These are phyloP conservation scores for Matsumurasca onukii DNA, from an alignment of 1,140 invertebrate genomes.

Conservation along the genomic window DNA sequence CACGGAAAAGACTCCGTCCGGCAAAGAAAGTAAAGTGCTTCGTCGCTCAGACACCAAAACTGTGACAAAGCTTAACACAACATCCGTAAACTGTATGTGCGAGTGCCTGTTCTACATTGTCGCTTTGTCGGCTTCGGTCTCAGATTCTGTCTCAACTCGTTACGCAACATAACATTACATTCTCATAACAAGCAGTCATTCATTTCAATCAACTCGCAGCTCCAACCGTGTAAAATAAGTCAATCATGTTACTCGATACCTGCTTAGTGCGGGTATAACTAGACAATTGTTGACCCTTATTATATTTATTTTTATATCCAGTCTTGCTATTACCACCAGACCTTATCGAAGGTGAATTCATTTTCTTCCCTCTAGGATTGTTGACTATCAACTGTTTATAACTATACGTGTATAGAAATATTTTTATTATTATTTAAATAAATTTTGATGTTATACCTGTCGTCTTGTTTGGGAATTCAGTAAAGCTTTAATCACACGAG, in stretches of 20 bases:
- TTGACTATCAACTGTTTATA: constrained; percentile 4
- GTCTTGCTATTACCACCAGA: background rate
- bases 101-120: background rate
- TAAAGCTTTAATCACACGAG: background rate
- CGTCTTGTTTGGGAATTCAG: background rate
- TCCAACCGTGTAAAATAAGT: constrained; percentile 5
- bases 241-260: constrained; percentile 12
- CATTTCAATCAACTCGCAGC: constrained; percentile 1
- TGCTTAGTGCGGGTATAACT: background rate
- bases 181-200: constrained; percentile 7
- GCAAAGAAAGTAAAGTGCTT: constrained; percentile 51
- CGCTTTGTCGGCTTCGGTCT: background rate
- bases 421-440: background rate
- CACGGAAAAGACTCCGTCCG: constrained; percentile 54
- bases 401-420: background rate
- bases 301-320: constrained; percentile 24
- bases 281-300: constrained; percentile 19
- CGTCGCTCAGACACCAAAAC: background rate
- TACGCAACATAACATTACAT: background rate
- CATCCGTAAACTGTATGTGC: background rate
- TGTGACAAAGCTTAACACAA: background rate
- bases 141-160: background rate
- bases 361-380: background rate
- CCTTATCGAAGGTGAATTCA: background rate
- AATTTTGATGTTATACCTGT: background rate